These are phyloP conservation scores for Dermochelys coriacea DNA, from an alignment of 2,797 vertebrate genomes.

Conservation along the genomic window DNA sequence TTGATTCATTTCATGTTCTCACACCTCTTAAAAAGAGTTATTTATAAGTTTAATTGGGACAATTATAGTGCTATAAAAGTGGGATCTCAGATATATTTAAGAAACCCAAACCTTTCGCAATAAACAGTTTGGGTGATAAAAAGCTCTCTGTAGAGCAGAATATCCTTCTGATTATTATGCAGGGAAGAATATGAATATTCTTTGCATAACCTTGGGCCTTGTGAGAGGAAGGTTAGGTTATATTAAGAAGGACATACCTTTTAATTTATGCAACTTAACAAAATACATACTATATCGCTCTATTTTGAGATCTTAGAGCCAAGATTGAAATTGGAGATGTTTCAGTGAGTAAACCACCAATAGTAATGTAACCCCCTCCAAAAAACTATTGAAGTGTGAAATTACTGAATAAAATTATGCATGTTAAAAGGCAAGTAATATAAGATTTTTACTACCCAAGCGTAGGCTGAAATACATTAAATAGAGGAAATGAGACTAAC, in stretches of 20 bases:
- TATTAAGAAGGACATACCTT: neutral
- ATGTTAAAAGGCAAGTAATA: neutral
- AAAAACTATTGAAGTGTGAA: slow-evolving; percentile 32
- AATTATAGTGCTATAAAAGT: no score
- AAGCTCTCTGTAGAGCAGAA: no score
- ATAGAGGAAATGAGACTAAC: slow-evolving; percentile 40
- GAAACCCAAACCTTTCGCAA: no score
- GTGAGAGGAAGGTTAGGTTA: neutral
- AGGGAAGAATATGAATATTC: neutral
- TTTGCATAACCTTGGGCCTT: neutral
- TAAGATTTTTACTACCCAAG: slow-evolving; percentile 33
- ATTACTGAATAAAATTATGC: slow-evolving; percentile 39
- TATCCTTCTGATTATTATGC: no score
- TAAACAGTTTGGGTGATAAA: no score
- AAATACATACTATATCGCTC: neutral
- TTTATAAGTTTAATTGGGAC: no score
- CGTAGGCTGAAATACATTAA: slow-evolving; percentile 26
- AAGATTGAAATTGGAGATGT: slow-evolving; percentile 35
- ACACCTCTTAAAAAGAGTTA: no score
- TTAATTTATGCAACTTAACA: neutral
- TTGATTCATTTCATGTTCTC: no score
- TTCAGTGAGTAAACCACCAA: slow-evolving; percentile 5
- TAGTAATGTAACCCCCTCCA: neutral
- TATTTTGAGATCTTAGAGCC: slow-evolving; percentile 20
- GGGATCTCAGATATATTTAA: no score